Evolutionary conservation across 2,797 vertebrate genomes (phyloP).

Genomic region (Rhadinocentrus ornatus): DNA sequence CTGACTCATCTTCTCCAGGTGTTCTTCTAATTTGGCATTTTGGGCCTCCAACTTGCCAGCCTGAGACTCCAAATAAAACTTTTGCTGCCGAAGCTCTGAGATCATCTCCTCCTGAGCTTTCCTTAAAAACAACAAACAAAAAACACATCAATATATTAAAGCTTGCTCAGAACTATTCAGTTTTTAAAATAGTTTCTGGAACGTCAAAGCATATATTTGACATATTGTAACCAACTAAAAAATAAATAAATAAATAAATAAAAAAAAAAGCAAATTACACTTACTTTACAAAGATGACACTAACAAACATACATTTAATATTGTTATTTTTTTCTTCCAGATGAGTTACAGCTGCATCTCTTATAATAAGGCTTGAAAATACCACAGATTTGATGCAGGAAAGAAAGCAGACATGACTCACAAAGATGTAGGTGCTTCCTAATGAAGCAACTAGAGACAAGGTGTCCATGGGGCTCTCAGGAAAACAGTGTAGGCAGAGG

Average conservation of each 20-base stretch:
- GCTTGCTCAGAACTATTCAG: constrained; percentile 7
- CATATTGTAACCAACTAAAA: no score
- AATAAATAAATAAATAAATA: no score
- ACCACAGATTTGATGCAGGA: constrained; percentile 13
- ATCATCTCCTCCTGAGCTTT: constrained; percentile 99
- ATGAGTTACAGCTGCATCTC: constrained; percentile 23
- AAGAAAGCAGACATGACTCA: constrained; percentile 15
- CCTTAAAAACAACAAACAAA: constrained; percentile 79
- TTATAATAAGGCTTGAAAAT: constrained; percentile 19
- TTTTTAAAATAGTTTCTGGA: background rate
- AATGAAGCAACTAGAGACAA: constrained; percentile 51
- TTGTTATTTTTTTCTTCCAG: background rate
- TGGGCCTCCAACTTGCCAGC: constrained; percentile 86
- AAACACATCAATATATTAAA: constrained; percentile 26
- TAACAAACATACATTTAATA: background rate
- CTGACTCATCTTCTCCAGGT: constrained; percentile 96
- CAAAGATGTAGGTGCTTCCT: constrained; percentile 24
- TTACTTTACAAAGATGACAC: background rate
- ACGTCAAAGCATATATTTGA: background rate
- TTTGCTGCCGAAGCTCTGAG: constrained; percentile 97
- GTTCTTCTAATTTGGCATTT: constrained; percentile 97
- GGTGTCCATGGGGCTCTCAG: constrained; percentile 35
- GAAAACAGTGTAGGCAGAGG: constrained; percentile 45
- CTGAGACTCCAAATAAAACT: constrained; percentile 94
- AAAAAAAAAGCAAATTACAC: no score